These are phyloP conservation scores for Petroica traversi DNA, from an alignment of 2,113 vertebrate genomes.

Conservation along the genomic window DNA sequence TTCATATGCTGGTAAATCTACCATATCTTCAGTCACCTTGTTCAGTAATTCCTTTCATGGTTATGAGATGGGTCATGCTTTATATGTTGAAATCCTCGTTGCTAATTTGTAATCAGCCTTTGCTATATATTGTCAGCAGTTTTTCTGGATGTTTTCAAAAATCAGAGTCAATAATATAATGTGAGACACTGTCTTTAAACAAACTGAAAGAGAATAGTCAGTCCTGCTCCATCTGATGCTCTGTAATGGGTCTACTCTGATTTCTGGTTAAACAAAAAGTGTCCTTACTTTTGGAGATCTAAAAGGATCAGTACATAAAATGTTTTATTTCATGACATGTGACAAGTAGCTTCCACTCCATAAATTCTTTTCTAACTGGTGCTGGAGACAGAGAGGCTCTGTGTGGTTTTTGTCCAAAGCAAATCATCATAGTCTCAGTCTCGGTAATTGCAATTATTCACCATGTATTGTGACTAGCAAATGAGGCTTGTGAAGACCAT, in stretches of 20 bases:
- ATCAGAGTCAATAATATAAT: neutral
- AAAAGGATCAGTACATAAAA: neutral
- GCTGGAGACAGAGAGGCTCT: neutral
- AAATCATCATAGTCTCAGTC: neutral
- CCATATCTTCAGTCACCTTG: neutral
- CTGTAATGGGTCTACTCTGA: neutral
- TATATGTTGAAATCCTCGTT: neutral
- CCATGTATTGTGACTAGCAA: neutral
- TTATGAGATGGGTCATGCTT: neutral
- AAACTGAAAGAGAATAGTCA: neutral
- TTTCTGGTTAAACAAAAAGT: neutral
- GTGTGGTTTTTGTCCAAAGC: neutral
- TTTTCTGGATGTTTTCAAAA: neutral
- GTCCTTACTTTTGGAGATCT: neutral
- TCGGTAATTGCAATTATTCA: neutral
- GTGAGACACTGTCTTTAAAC: neutral
- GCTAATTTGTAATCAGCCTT: neutral
- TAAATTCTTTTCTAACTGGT: neutral
- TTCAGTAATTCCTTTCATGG: neutral
- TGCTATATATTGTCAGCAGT: neutral
- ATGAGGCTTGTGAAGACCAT: neutral
- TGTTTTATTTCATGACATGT: neutral
- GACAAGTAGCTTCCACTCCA: neutral
- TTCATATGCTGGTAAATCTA: constrained; percentile 13
- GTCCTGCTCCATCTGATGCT: neutral